Evolutionary conservation across 2,113 vertebrate species (phyloP).

Genomic region (Anolis carolinensis): DNA sequence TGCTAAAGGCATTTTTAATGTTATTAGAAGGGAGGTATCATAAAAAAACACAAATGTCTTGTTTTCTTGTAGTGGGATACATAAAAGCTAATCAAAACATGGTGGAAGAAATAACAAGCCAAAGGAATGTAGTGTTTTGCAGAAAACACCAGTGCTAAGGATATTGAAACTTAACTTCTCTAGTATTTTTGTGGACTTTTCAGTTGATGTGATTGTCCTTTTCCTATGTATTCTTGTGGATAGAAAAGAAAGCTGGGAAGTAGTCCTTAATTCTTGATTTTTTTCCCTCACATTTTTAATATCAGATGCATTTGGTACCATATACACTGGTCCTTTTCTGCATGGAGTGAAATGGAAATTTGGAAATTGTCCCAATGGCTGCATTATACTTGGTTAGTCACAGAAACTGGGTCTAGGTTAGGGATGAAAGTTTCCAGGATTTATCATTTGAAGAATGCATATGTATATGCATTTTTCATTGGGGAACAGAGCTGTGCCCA

Average conservation of each 20-base stretch:
- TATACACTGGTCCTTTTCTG: neutral
- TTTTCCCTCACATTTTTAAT: neutral
- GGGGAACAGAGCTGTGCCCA: too few relatives aligned
- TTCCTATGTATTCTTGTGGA: neutral
- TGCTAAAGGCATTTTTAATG: too few relatives aligned
- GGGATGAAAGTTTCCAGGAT: too few relatives aligned
- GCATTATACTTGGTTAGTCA: neutral
- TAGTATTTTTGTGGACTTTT: neutral
- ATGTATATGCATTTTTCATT: too few relatives aligned
- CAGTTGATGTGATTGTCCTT: neutral
- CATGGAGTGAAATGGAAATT: neutral
- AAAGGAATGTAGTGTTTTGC: neutral
- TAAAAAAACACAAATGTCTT: too few relatives aligned
- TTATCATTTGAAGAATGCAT: neutral
- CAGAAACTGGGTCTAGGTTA: neutral
- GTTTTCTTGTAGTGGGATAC: too few relatives aligned
- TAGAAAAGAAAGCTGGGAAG: neutral
- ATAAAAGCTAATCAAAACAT: too few relatives aligned
- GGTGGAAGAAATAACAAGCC: too few relatives aligned
- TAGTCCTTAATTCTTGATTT: neutral
- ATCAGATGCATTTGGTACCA: neutral
- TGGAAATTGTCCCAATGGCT: too few relatives aligned
- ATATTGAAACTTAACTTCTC: neutral
- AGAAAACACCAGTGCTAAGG: neutral
- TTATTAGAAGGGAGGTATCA: too few relatives aligned